Percentiles rank a stretch among this genome's conserved stretches.
Evolutionary conservation across 2,888 invertebrate genomes (phyloP).

Genomic region (Drosophila koepferae): DNA sequence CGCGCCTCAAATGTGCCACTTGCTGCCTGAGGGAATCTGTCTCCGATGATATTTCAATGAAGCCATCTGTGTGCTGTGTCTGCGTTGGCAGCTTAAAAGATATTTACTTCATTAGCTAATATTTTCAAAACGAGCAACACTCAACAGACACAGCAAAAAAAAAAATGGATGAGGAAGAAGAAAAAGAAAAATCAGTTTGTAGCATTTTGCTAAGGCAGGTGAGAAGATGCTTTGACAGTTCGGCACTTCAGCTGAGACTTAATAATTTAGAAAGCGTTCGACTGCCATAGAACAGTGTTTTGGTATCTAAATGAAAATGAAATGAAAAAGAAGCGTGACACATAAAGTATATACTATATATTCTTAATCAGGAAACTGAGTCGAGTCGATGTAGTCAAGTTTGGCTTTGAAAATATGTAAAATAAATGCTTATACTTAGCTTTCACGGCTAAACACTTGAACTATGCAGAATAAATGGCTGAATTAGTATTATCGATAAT

Average conservation of each 20-base stretch:
- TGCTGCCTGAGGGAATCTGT: constrained; percentile 19
- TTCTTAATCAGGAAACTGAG: background rate
- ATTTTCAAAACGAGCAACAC: background rate
- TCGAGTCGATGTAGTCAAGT: background rate
- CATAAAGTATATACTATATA: too few relatives aligned
- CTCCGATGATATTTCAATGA: constrained; percentile 11
- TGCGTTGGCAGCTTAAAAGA: constrained; percentile 1
- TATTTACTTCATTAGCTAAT: constrained; percentile 20
- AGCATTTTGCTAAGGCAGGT: background rate
- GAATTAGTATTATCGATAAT: too few relatives aligned
- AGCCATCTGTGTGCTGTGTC: background rate
- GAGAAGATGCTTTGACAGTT: background rate
- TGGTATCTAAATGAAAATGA: background rate
- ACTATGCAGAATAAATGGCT: too few relatives aligned
- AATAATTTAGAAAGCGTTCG: constrained; percentile 2
- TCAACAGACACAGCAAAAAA: background rate
- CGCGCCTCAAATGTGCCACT: constrained; percentile 36
- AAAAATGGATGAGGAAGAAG: background rate
- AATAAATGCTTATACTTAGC: too few relatives aligned
- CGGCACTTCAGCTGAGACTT: background rate
- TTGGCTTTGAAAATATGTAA: too few relatives aligned
- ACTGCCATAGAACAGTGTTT: background rate
- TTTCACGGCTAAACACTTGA: too few relatives aligned
- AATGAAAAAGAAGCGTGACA: background rate
- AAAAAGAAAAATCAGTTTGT: background rate